A percentile compares a stretch with the other conserved stretches of the same genome.
Conservation (phyloP, 2,888 invertebrate species). For the Epinotia bilunana region DNA sequence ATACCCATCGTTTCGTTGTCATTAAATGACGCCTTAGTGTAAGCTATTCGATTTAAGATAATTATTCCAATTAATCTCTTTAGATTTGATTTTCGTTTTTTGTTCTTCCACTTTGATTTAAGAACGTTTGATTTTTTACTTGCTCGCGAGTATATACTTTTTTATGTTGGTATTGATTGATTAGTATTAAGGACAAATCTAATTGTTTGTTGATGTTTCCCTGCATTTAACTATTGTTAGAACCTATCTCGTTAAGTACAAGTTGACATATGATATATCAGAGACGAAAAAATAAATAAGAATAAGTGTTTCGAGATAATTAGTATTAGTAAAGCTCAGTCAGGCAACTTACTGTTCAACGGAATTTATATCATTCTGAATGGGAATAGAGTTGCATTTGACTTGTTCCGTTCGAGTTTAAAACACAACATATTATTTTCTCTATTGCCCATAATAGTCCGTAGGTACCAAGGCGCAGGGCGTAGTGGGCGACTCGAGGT, state of each 20-base stretch:
- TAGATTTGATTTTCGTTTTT: conserved; percentile 6
- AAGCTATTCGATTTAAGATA: conserved; percentile 21
- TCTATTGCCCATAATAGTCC: too few relatives aligned
- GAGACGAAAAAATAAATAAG: background rate
- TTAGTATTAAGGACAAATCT: conserved; percentile 12
- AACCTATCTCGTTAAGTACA: conserved; percentile 16
- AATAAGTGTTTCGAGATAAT: background rate
- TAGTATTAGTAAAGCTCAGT: background rate
- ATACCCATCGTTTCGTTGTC: conserved; percentile 4
- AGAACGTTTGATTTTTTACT: conserved; percentile 20
- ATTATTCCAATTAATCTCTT: conserved; percentile 25
- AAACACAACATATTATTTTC: too few relatives aligned
- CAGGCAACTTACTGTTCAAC: too few relatives aligned
- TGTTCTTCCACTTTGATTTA: conserved; percentile 34
- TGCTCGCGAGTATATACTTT: conserved; percentile 18
- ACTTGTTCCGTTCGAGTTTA: too few relatives aligned
- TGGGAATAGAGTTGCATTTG: too few relatives aligned
- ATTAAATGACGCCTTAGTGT: conserved; percentile 13
- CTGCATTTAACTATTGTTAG: conserved; percentile 5
- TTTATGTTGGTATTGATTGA: conserved; percentile 6
- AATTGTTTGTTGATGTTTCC: conserved; percentile 4
- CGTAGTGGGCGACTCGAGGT: too few relatives aligned
- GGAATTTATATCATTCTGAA: too few relatives aligned
- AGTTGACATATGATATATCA: conserved; percentile 22
- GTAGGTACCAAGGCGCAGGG: too few relatives aligned